phyloP scores from a whole-genome alignment of 2,888 invertebrate genomes.

The Tenthredo notha region DNA sequence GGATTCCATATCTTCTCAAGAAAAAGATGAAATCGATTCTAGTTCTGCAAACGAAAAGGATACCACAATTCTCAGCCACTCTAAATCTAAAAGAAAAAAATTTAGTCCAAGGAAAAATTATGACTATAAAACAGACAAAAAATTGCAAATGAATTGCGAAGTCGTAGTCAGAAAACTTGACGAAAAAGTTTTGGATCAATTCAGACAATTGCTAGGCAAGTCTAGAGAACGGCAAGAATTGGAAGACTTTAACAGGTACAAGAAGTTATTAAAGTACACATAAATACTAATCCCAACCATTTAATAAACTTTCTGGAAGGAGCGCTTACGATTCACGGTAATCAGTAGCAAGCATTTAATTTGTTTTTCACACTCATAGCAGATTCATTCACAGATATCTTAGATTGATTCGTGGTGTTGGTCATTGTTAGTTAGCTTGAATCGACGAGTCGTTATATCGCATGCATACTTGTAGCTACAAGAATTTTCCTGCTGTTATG shows the following conservation, averaged over 20 bases:
- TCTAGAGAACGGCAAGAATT: slow-evolving; percentile 70
- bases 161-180: slow-evolving; percentile 67
- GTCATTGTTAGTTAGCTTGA: background rate
- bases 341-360: background rate
- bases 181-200: slow-evolving; percentile 62
- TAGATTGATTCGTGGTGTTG: background rate
- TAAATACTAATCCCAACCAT: background rate
- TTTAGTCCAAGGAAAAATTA: slow-evolving; percentile 61
- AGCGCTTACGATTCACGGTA: background rate
- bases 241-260: slow-evolving; percentile 72
- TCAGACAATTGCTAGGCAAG: slow-evolving; percentile 66
- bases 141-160: slow-evolving; percentile 64
- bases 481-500: background rate
- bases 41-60: background rate
- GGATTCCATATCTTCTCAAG: background rate
- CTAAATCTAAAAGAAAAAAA: slow-evolving; percentile 56
- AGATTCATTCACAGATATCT: slow-evolving; percentile 7
- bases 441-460: background rate
- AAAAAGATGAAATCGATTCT: background rate
- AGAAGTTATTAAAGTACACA: slow-evolving; percentile 12
- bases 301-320: background rate
- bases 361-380: background rate
- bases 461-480: background rate
- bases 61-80: background rate
- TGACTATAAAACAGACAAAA: slow-evolving; percentile 64